Evolutionary conservation across 2,113 vertebrate species (phyloP), one percentile per base, ranked within the genome.

Genomic region (Rhynchopsitta pachyrhyncha): DNA sequence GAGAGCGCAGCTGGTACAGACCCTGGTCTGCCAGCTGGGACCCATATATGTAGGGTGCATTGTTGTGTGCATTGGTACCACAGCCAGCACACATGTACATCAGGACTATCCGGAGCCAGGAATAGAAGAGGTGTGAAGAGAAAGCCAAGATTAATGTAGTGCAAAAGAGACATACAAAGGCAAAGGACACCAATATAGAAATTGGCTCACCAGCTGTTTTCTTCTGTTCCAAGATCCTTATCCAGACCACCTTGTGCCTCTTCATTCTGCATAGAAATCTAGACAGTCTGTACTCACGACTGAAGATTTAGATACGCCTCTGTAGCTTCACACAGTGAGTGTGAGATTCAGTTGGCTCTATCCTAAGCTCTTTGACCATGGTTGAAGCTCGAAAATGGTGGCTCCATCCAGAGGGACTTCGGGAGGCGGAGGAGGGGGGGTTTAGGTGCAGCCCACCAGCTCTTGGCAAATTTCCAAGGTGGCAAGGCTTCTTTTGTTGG

Each of bases 11-110:
- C 9, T 33, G 44, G 1, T 60, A 35, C 9, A 23, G 66, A 41
- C 15, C 9, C 29, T 74, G 53, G 3, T 67, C 49, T 87, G 81
- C 53, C 33, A 80, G 4, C 68, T 35, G 6, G 57, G 59, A 53
- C 29, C 20, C 5, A 2, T 20, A 3, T 4, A 7, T 1, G 0
- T 41, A 22, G 68, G 15, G 10, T 0, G 5, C 1, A 31, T 8
- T 57, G 53, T 9, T 57, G 55, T n/a, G 1, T 2, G 2, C 6
- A 2, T 59, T 50, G 29, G 46, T 75, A 13, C 1, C 13, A 52
- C 8, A 76, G 62, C 24, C 66, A 44, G 75, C 37, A 53, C 35
- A 42, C 42, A 27, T 20, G 3, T 22, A 8, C 28, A 24, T 35
- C 60, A 31, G 74, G 75, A 53, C 15, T 37, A 46, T 62, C 55